Conservation (phyloP, 1,140 invertebrate genomes). For the honey bee (Apis mellifera) region DNA sequence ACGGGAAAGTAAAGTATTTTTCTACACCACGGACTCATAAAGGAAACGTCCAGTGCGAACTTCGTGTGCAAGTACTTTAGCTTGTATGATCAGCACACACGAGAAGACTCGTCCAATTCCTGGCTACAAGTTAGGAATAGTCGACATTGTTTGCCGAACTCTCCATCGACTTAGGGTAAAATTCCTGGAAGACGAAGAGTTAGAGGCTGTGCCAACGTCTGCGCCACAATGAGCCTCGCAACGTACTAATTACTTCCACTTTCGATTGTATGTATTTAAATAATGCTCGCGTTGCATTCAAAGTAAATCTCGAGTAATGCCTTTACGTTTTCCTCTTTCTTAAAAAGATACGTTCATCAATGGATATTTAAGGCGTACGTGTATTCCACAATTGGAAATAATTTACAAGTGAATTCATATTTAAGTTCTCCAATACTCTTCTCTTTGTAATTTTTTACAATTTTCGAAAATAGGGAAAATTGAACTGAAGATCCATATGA, state of each 20-base stretch:
- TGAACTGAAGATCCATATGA: no score
- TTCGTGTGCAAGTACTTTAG: conserved; percentile 44
- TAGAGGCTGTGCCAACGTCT: conserved; percentile 44
- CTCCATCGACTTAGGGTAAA: conserved; percentile 59
- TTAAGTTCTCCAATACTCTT: no score
- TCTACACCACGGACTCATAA: conserved; percentile 35
- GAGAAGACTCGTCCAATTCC: conserved; percentile 30
- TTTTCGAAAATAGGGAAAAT: no score
- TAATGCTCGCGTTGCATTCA: conserved; percentile 20
- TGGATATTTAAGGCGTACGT: no score
- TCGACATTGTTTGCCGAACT: conserved; percentile 69
- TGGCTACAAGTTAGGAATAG: conserved; percentile 63
- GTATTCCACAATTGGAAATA: no score
- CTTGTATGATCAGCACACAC: conserved; percentile 53
- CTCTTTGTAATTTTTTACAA: no score
- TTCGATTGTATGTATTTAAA: conserved; percentile 48
- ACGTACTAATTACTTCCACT: conserved; percentile 53
- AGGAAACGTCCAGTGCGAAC: conserved; percentile 40
- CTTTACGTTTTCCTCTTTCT: not conserved
- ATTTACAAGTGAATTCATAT: no score
- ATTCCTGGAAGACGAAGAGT: conserved; percentile 54
- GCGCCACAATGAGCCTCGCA: conserved; percentile 21
- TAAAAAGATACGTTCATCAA: not conserved
- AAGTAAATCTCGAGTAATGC: not conserved
- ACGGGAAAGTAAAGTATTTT: conserved; percentile 27